phyloP scores from a whole-genome alignment of 2,888 invertebrate species.

The Ethmia dodecea region DNA sequence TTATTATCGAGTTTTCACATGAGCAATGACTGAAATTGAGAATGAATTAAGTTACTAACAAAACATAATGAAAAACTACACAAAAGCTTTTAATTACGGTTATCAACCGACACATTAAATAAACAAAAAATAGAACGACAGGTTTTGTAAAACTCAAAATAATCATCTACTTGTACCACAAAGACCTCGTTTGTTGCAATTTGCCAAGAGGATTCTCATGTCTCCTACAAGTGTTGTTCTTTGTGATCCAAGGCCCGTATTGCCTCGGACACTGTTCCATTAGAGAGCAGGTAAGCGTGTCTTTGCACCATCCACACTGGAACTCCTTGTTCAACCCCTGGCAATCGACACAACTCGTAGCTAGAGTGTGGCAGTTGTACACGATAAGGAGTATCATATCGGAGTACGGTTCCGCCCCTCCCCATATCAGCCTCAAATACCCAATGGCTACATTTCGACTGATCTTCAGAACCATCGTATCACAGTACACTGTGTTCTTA shows the following conservation, averaged over 20 bases:
- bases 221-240: slow-evolving; percentile 13
- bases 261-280: slow-evolving; percentile 28
- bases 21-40: too few species aligned
- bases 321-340: slow-evolving; percentile 26
- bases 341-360: slow-evolving; percentile 23
- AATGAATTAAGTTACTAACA: too few species aligned
- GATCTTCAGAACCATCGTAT: slow-evolving; percentile 14
- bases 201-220: too few species aligned
- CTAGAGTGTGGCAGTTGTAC: slow-evolving; percentile 29
- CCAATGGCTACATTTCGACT: slow-evolving; percentile 21
- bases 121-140: too few species aligned
- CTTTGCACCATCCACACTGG: slow-evolving; percentile 31
- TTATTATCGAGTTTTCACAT: too few species aligned
- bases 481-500: slow-evolving; percentile 17
- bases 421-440: slow-evolving; percentile 28
- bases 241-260: slow-evolving; percentile 18
- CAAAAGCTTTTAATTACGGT: too few species aligned
- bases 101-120: too few species aligned
- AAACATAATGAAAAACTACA: too few species aligned
- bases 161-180: too few species aligned
- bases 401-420: slow-evolving; percentile 33
- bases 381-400: slow-evolving; percentile 31
- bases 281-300: slow-evolving; percentile 21
- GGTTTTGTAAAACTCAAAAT: too few species aligned
- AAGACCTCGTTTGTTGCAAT: too few species aligned